A percentile compares a stretch with the other conserved stretches of the same genome.
Conservation (phyloP, 2,797 vertebrate species). For the Enteromius argenteus region DNA sequence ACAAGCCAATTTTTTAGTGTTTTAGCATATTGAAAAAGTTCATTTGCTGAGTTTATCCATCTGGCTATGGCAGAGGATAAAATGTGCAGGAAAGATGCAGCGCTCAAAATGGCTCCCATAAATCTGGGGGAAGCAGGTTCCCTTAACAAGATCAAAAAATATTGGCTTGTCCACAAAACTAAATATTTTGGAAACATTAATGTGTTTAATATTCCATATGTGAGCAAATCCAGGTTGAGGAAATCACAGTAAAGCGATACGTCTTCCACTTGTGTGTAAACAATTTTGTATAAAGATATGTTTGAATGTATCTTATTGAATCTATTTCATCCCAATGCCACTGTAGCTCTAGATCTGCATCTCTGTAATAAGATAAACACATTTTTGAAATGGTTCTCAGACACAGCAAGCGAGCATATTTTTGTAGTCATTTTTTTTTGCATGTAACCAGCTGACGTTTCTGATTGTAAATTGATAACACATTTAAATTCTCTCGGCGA, state of each 20-base stretch:
- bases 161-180: background rate
- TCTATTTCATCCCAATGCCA: slow-evolving; percentile 33
- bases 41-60: background rate
- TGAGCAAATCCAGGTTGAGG: background rate
- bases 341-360: slow-evolving; percentile 13
- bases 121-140: background rate
- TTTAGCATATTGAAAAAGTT: background rate
- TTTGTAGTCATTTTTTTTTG: slow-evolving; percentile 13
- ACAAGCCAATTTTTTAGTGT: background rate
- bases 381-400: slow-evolving; percentile 27
- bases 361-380: slow-evolving; percentile 1
- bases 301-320: background rate
- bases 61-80: background rate
- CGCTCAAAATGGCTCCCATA: slow-evolving; percentile 8
- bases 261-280: slow-evolving; percentile 12
- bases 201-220: background rate
- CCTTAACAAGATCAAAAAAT: background rate
- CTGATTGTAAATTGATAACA: slow-evolving; percentile 8
- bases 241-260: slow-evolving; percentile 10
- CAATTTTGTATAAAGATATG: slow-evolving; percentile 24
- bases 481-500: slow-evolving; percentile 5
- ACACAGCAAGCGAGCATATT: slow-evolving; percentile 20
- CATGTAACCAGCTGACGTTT: slow-evolving; percentile 17
- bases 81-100: background rate
- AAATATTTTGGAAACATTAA: slow-evolving; percentile 7